Conservation (phyloP, 2,113 vertebrate species). For the Misgurnus anguillicaudatus region DNA sequence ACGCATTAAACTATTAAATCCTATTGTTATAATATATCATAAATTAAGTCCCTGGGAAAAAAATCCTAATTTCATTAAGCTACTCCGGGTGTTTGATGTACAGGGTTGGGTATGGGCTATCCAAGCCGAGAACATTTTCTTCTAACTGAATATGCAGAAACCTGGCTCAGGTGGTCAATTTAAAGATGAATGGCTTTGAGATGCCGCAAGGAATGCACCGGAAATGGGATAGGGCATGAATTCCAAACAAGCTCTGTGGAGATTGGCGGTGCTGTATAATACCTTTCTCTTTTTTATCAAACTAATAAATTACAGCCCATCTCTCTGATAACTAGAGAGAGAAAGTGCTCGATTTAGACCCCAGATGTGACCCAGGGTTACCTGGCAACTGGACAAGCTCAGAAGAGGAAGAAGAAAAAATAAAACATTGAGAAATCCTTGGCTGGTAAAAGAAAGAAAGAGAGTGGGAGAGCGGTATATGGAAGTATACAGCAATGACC, state of each 20-base stretch:
- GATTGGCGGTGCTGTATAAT: conserved; percentile 54
- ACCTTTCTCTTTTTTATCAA: conserved; percentile 53
- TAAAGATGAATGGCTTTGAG: conserved; percentile 58
- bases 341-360: conserved; percentile 59
- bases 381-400: conserved; percentile 64
- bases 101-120: conserved; percentile 25
- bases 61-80: conserved; percentile 18
- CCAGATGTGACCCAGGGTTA: conserved; percentile 65
- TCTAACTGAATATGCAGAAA: conserved; percentile 56
- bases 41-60: background rate
- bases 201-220: conserved; percentile 56
- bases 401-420: conserved; percentile 7
- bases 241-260: conserved; percentile 55
- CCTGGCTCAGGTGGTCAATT: conserved; percentile 61
- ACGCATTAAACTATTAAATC: background rate
- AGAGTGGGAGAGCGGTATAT: conserved; percentile 3
- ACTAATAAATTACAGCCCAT: conserved; percentile 61
- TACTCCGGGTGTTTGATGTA: conserved; percentile 24
- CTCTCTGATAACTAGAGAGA: conserved; percentile 55
- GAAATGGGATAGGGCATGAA: conserved; percentile 58
- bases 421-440: conserved; percentile 29
- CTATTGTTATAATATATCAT: background rate
- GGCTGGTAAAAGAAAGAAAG: conserved; percentile 26
- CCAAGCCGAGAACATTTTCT: conserved; percentile 41
- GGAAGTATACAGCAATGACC: conserved; percentile 23